phyloP scores from a whole-genome alignment of 35 echinoderm and acorn worm genomes.

The Anneissia japonica region DNA sequence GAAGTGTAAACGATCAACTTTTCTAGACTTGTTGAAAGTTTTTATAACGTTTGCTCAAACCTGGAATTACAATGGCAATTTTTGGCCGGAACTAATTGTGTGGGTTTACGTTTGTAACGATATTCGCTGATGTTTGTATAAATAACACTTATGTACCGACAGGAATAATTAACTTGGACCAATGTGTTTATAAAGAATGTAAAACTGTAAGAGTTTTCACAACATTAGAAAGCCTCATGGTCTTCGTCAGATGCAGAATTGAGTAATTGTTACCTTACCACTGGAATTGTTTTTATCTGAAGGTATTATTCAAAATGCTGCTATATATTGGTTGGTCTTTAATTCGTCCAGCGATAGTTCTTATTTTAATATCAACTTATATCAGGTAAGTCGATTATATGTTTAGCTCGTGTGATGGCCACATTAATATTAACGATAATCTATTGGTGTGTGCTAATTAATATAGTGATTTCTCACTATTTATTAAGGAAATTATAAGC shows the following conservation, averaged over 20 bases:
- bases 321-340: neutral
- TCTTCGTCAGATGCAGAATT: neutral
- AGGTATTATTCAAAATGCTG: neutral
- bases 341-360: neutral
- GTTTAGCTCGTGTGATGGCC: too few species aligned
- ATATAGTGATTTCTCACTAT: too few species aligned
- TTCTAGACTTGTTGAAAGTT: neutral
- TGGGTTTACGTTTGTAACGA: neutral
- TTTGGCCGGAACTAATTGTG: neutral
- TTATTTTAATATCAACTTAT: neutral
- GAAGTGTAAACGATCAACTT: neutral
- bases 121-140: neutral
- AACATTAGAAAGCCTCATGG: neutral
- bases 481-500: too few species aligned
- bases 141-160: too few species aligned
- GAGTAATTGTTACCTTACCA: neutral
- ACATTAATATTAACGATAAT: too few species aligned
- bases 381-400: constrained; percentile 1
- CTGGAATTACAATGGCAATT: neutral
- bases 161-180: neutral
- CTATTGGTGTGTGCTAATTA: too few species aligned
- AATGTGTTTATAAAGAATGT: neutral
- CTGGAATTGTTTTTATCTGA: too few species aligned
- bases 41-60: neutral
- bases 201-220: neutral